Conservation (phyloP, 2,797 vertebrate genomes). For the Sus cebifrons region DNA sequence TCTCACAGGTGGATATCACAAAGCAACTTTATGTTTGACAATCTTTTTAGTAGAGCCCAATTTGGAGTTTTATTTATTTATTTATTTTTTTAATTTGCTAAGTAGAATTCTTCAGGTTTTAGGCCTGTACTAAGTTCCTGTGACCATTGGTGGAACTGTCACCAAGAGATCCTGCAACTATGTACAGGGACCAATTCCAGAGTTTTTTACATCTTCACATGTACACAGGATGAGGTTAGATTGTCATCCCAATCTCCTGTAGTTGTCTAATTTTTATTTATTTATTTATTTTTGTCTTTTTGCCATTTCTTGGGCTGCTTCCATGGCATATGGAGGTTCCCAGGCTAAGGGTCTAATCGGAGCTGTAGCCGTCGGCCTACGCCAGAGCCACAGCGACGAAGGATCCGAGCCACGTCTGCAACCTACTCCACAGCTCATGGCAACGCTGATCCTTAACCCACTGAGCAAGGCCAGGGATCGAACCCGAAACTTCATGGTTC, state of each 20-base stretch:
- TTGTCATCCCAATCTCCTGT: background rate
- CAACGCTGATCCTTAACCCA: too few relatives aligned
- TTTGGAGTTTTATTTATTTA: too few relatives aligned
- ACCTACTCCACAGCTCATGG: too few relatives aligned
- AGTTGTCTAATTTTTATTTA: background rate
- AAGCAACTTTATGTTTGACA: background rate
- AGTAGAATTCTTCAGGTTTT: background rate
- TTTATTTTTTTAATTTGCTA: background rate
- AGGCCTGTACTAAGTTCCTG: background rate
- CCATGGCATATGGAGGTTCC: too few relatives aligned
- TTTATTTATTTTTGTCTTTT: background rate
- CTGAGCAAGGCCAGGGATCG: too few relatives aligned
- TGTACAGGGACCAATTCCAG: background rate
- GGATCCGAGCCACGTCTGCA: too few relatives aligned
- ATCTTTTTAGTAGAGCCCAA: background rate
- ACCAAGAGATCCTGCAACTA: background rate
- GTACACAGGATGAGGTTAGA: background rate
- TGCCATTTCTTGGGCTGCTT: too few relatives aligned
- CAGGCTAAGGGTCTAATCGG: too few relatives aligned
- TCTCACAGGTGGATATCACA: background rate
- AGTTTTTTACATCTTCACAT: background rate
- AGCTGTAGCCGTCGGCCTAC: too few relatives aligned
- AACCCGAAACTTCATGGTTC: too few relatives aligned
- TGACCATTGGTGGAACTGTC: background rate
- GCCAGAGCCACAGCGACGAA: too few relatives aligned